Base-by-base conservation (phyloP, 2,888 invertebrate species). In the Apotomis betuletana region DNA sequence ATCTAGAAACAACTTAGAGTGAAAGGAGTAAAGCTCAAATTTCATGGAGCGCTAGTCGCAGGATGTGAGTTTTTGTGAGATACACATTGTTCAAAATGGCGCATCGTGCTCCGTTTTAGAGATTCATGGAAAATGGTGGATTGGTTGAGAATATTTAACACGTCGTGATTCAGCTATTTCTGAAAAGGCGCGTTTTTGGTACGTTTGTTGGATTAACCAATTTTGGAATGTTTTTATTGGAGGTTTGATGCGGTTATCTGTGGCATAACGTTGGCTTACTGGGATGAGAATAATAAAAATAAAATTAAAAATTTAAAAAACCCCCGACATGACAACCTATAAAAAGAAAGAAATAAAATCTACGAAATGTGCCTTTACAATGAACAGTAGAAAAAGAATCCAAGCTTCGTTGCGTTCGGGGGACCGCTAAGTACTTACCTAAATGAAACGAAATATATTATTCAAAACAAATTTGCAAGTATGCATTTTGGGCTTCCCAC, bases 71-170 rank as follows among this genome's bases (percentile, higher is more conserved):
- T 65, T 65, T n/a, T 57, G 57, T 9, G 36, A 57, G 65, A 46
- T 27, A 36, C 0, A 5, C 3, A 6, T n/a, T 57, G 36, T 15
- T 65, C 46, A 65, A 57, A 54, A 64, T 64, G 63, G 63, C 64
- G 57, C 52, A 67, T 71, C 51, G 67, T 4, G 27, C 57, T 44
- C 67, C 67, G 57, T 71, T 71, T 71, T 71, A 67, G 67, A 67
- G 67, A 67, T 59, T 67, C 67, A 59, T 67, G 67, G 38, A 41
- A 67, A 67, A 67, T 67, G 51, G 51, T 51, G 61, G 51, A 62
- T 65, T 44, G 57, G 57, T 46, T 46, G 57, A 36, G 36, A 65
- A 65, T 65, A 65, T 65, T 65, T 36, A 57, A 65, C 54, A 27
- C 44, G n/a, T 27, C 55, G 65, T 57, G 64, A 64, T 65, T 65